phyloP scores from a whole-genome alignment of 2,888 invertebrate genomes.

The Sphaeridia pumilis region DNA sequence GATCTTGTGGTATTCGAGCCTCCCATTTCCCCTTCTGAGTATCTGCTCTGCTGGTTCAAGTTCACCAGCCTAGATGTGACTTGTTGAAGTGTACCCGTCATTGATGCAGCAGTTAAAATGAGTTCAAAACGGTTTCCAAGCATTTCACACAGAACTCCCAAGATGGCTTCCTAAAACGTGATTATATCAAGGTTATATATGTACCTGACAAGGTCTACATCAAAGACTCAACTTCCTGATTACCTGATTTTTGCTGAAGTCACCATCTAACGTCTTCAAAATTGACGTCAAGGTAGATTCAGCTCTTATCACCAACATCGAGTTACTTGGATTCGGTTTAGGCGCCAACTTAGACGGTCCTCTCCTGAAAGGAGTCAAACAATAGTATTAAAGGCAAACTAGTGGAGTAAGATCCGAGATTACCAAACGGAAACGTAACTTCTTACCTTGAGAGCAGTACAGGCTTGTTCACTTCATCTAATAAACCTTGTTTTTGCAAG shows the following conservation, averaged over 20 bases:
- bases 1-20: slow-evolving; percentile 57
- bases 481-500: slow-evolving; percentile 62
- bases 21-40: slow-evolving; percentile 48
- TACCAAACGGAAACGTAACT: slow-evolving; percentile 32
- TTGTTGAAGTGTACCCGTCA: slow-evolving; percentile 76
- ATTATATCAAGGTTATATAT: not conserved
- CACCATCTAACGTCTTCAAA: slow-evolving; percentile 77
- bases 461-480: slow-evolving; percentile 64
- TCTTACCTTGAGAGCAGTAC: slow-evolving; percentile 53
- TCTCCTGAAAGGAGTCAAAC: slow-evolving; percentile 46
- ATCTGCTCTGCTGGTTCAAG: slow-evolving; percentile 82
- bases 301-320: slow-evolving; percentile 58
- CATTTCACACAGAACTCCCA: slow-evolving; percentile 77
- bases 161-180: slow-evolving; percentile 57
- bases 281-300: slow-evolving; percentile 81
- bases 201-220: not conserved
- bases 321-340: slow-evolving; percentile 32
- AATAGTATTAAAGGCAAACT: slow-evolving; percentile 34
- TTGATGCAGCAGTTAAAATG: slow-evolving; percentile 81
- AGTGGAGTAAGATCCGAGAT: slow-evolving; percentile 1
- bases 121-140: slow-evolving; percentile 83
- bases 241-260: slow-evolving; percentile 68
- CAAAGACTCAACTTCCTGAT: not conserved
- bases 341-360: slow-evolving; percentile 43
- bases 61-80: slow-evolving; percentile 80